Evolutionary conservation across 2,797 vertebrate genomes (phyloP).

Genomic region (Melanotaenia parkinsoni): DNA sequence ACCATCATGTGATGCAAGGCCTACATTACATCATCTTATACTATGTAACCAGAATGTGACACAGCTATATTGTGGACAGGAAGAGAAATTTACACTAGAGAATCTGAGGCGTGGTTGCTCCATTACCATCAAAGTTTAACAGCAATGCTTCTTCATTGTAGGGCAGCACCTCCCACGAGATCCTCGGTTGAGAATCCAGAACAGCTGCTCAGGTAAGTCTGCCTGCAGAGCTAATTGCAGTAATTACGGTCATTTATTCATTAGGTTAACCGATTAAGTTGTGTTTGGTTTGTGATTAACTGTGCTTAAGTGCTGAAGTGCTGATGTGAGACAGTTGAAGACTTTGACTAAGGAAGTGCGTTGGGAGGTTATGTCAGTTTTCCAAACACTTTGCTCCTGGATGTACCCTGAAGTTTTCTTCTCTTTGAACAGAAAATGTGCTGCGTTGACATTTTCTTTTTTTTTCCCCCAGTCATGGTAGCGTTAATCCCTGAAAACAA

Average conservation of each 20-base stretch:
- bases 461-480: not conserved
- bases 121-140: not conserved
- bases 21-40: not conserved
- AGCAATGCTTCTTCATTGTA: not conserved
- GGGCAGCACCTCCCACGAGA: not conserved
- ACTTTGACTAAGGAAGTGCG: conserved; percentile 14
- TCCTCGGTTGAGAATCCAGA: conserved; percentile 1
- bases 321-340: not conserved
- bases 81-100: not conserved
- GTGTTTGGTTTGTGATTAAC: conserved; percentile 30
- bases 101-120: too few relatives aligned
- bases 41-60: not conserved
- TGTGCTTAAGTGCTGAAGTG: not conserved
- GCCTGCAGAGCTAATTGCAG: conserved; percentile 32
- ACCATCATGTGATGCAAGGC: not conserved
- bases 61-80: not conserved
- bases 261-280: conserved; percentile 29
- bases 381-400: not conserved
- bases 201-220: not conserved
- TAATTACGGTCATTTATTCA: conserved; percentile 43
- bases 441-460: conserved; percentile 14
- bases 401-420: conserved; percentile 13
- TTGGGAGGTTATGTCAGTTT: conserved; percentile 32
- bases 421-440: conserved; percentile 6
- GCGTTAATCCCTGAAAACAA: conserved; percentile 48